phyloP scores from a whole-genome alignment of 2,797 vertebrate species.

The Rallus crepitans region DNA sequence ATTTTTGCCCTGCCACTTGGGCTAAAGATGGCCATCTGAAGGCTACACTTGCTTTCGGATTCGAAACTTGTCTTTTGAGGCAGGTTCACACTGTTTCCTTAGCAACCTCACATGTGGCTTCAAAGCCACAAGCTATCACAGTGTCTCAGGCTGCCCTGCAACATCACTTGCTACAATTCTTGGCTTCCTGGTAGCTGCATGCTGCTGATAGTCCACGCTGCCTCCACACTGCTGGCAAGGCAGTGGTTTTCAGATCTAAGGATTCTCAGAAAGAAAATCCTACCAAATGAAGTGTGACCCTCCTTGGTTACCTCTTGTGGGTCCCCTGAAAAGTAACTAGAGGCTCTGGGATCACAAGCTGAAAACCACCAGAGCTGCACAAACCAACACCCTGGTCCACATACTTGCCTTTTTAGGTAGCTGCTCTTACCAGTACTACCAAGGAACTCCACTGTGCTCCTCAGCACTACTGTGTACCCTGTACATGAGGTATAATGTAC shows the following conservation, averaged over 20 bases:
- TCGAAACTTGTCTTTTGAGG: background rate
- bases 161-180: background rate
- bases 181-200: background rate
- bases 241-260: background rate
- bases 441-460: background rate
- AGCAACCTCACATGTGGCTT: rapidly evolving
- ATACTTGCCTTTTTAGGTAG: background rate
- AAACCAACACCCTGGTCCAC: background rate
- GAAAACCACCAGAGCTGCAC: background rate
- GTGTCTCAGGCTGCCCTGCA: background rate
- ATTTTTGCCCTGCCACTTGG: background rate
- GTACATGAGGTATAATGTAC: background rate
- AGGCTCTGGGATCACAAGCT: background rate
- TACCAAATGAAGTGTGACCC: background rate
- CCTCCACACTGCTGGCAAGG: background rate
- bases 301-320: background rate
- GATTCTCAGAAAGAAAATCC: background rate
- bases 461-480: background rate
- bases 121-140: background rate
- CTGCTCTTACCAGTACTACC: background rate
- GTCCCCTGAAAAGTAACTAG: background rate
- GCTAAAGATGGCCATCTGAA: background rate
- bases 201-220: background rate
- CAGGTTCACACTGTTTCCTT: background rate
- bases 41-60: background rate